These are phyloP conservation scores for Troglohyphantes excavatus DNA, from an alignment of 2,888 invertebrate genomes.

Conservation along the genomic window DNA sequence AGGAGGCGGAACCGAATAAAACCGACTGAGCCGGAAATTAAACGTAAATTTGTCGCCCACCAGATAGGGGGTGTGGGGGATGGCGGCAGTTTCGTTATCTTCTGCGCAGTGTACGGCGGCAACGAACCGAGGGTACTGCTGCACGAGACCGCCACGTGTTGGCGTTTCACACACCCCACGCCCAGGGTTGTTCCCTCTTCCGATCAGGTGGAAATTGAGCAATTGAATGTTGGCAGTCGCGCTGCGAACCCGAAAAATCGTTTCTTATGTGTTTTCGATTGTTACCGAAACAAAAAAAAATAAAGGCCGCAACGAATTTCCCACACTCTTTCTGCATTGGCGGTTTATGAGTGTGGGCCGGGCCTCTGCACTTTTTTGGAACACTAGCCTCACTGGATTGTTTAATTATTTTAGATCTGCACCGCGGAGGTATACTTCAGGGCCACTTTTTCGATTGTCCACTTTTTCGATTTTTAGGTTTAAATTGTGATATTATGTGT, in stretches of 20 bases:
- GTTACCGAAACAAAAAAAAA: not conserved
- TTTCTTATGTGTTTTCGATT: not conserved
- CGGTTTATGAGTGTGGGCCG: too few species aligned
- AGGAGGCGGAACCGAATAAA: not conserved
- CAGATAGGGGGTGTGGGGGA: constrained; percentile 26
- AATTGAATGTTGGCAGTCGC: not conserved
- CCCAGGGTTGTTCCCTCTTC: not conserved
- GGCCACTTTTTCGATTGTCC: too few species aligned
- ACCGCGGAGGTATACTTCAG: too few species aligned
- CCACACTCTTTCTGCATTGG: not conserved
- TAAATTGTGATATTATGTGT: too few species aligned
- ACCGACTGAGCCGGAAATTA: constrained; percentile 56
- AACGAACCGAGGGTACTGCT: too few species aligned
- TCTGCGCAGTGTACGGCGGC: not conserved
- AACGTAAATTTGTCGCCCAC: constrained; percentile 68
- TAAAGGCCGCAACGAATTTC: not conserved
- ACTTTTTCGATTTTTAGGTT: too few species aligned
- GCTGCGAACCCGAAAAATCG: not conserved
- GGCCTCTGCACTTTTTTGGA: too few species aligned
- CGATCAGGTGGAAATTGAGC: not conserved
- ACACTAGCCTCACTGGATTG: too few species aligned
- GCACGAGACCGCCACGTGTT: not conserved
- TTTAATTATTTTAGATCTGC: too few species aligned
- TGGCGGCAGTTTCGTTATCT: not conserved
- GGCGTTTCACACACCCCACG: not conserved